Percentiles rank a stretch among this genome's conserved stretches.
Conservation (phyloP, 37 sponge, comb jelly and placozoan species). For the Bolinopsis microptera region DNA sequence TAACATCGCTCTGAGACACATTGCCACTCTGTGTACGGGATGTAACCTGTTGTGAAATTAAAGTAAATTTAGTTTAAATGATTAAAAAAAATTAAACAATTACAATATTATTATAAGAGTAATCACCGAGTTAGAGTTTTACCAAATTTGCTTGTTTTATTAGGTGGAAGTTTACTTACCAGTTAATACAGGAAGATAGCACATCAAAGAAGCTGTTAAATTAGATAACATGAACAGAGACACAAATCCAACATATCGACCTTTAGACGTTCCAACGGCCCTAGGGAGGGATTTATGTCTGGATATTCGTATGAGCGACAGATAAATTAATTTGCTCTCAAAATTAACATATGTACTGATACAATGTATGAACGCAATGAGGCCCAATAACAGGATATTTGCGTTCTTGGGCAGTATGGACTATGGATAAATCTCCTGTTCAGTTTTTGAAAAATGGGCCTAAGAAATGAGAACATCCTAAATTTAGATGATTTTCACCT, state of each 20-base stretch:
- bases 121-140: too few relatives aligned
- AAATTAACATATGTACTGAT: neutral
- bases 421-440: too few relatives aligned
- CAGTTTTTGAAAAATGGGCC: too few relatives aligned
- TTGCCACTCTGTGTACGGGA: conserved; percentile 9
- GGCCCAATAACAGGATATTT: too few relatives aligned
- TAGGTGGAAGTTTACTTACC: too few relatives aligned
- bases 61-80: neutral
- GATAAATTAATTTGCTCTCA: neutral
- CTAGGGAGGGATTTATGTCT: neutral
- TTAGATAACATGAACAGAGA: neutral
- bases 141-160: too few relatives aligned
- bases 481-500: too few relatives aligned
- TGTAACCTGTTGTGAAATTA: conserved; percentile 9
- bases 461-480: too few relatives aligned
- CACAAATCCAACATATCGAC: neutral
- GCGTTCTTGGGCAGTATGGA: too few relatives aligned
- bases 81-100: neutral
- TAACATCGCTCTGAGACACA: neutral
- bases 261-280: neutral
- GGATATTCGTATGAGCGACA: neutral
- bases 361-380: neutral
- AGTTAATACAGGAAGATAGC: conserved; percentile 1
- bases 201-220: conserved; percentile 1
- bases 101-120: too few relatives aligned